phyloP scores from a whole-genome alignment of 2,113 vertebrate species.

The Alethe castanea region DNA sequence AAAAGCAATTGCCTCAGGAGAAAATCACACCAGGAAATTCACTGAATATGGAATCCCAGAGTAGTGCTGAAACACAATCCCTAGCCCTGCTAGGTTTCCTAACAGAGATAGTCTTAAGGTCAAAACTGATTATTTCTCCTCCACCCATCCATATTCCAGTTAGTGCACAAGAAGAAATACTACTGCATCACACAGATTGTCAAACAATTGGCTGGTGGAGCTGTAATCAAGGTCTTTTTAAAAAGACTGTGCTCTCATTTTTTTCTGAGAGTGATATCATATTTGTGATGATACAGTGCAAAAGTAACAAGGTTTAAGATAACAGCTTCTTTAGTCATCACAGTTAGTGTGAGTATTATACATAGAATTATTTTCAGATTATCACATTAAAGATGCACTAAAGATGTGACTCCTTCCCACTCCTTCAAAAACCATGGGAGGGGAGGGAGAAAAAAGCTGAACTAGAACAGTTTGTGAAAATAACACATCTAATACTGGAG shows the following conservation, averaged over 20 bases:
- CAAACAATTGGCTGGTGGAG: neutral
- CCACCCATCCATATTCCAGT: neutral
- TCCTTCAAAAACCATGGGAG: neutral
- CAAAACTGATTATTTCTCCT: neutral
- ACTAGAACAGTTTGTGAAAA: slow-evolving; percentile 2
- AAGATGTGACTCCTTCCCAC: neutral
- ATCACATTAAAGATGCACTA: neutral
- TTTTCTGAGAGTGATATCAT: neutral
- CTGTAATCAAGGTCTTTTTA: neutral
- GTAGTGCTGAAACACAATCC: neutral
- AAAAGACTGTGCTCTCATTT: neutral
- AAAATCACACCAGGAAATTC: neutral
- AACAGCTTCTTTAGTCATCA: neutral
- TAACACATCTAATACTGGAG: neutral
- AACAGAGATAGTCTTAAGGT: neutral
- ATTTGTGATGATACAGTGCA: neutral
- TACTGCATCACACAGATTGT: neutral
- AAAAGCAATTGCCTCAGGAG: neutral
- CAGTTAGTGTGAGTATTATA: neutral
- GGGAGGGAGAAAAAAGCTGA: neutral
- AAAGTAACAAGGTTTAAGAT: neutral
- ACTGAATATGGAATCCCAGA: neutral
- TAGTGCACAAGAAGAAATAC: neutral
- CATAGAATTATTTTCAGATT: slow-evolving; percentile 24
- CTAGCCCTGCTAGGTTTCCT: neutral